Conservation (phyloP, 2,113 vertebrate genomes). For the Piaya cayana region DNA sequence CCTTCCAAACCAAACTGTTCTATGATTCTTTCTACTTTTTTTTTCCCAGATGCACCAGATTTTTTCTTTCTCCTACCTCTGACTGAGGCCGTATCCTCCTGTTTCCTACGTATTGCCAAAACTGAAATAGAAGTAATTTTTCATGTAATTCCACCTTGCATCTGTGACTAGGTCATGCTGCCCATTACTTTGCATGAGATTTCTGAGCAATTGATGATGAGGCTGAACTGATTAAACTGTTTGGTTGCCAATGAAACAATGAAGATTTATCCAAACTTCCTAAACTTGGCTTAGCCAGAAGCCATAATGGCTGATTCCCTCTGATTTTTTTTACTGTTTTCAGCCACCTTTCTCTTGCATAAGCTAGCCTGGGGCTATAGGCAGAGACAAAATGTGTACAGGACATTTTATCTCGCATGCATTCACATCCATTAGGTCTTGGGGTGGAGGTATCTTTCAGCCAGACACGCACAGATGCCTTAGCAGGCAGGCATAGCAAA, state of each 20-base stretch:
- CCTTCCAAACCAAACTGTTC: too few relatives aligned
- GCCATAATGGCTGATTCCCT: background rate
- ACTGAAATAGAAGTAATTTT: background rate
- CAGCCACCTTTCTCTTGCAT: background rate
- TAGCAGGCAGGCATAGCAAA: background rate
- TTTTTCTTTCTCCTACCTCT: background rate
- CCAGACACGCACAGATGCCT: background rate
- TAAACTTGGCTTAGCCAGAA: background rate
- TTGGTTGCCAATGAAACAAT: background rate
- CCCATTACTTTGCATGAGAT: accelerated
- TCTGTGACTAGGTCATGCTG: background rate
- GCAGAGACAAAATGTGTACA: background rate
- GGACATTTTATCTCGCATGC: background rate
- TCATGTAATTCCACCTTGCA: background rate
- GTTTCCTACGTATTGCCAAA: background rate
- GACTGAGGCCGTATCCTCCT: background rate
- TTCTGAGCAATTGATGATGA: background rate
- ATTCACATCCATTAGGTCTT: background rate
- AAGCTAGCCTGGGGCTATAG: background rate
- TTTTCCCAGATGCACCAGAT: background rate
- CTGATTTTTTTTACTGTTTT: background rate
- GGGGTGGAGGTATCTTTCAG: background rate
- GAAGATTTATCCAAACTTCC: background rate
- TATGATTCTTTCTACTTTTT: too few relatives aligned
- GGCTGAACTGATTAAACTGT: background rate